phyloP scores from a whole-genome alignment of 2,888 invertebrate species.

The Holacanthella duospinosa region DNA sequence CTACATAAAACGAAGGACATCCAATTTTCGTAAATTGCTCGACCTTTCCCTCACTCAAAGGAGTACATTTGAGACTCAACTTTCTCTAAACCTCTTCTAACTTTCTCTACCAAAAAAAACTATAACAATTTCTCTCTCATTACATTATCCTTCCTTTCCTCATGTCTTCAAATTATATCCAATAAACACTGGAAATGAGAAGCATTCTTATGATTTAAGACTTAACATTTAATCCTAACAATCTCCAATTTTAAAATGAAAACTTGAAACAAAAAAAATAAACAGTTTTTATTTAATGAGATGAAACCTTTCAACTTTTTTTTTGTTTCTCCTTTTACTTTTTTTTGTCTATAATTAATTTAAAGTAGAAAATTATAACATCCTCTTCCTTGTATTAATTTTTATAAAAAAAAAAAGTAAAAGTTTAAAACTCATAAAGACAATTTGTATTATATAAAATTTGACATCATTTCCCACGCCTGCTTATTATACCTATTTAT shows the following conservation, averaged over 20 bases:
- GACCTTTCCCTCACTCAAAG: neutral
- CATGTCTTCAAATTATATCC: neutral
- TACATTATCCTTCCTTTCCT: neutral
- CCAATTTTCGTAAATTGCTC: conserved; percentile 24
- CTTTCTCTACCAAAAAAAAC: neutral
- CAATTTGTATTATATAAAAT: no score
- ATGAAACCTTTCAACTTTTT: neutral
- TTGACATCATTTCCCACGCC: no score
- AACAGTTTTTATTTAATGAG: neutral
- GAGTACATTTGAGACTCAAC: neutral
- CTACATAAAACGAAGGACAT: conserved; percentile 14
- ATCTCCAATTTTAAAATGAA: neutral
- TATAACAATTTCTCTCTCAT: neutral
- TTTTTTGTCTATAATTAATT: no score
- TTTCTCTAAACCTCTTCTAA: neutral
- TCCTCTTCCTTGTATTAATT: no score
- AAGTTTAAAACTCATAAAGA: no score
- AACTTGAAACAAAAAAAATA: neutral
- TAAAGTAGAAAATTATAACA: no score
- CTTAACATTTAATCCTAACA: neutral
- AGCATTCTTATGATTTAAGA: conserved; percentile 11
- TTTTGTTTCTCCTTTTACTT: neutral
- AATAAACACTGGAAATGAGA: conserved; percentile 2
- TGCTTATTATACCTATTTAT: no score
- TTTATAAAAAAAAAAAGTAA: no score